Percentiles rank a stretch among this genome's conserved stretches.
Evolutionary conservation across 2,113 vertebrate genomes (phyloP).

Genomic region (Acrocephalus arundinaceus): DNA sequence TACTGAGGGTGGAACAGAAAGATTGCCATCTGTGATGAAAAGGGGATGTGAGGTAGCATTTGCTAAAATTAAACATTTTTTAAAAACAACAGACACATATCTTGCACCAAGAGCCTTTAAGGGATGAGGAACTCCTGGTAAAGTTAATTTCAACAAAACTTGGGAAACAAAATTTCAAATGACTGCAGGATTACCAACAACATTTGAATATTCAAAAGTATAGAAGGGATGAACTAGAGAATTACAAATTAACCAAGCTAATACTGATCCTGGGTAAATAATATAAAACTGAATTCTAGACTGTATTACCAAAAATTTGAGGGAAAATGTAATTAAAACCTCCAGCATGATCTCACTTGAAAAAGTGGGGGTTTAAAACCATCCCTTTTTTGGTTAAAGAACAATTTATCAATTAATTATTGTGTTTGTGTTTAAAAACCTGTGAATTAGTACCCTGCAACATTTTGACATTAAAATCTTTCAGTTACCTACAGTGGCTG

Average conservation of each 20-base stretch:
- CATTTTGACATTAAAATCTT: not conserved
- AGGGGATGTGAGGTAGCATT: conserved; percentile 63
- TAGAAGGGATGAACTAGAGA: not conserved
- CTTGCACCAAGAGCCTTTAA: conserved; percentile 7
- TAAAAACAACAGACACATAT: conserved; percentile 48
- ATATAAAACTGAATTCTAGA: not conserved
- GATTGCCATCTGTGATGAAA: conserved; percentile 66
- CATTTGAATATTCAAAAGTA: not conserved
- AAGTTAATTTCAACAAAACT: conserved; percentile 38
- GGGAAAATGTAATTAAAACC: not conserved
- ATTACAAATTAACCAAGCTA: not conserved
- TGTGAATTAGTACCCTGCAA: not conserved
- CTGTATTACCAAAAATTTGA: not conserved
- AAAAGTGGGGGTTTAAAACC: not conserved
- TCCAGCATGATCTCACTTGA: not conserved
- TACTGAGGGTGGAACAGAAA: conserved; percentile 55
- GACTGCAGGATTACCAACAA: not conserved
- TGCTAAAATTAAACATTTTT: conserved; percentile 67
- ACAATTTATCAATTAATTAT: not conserved
- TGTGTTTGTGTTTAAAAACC: not conserved
- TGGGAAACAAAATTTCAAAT: not conserved
- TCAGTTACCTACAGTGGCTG: not conserved
- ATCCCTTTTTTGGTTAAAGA: not conserved
- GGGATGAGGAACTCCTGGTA: not conserved
- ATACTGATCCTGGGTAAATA: not conserved